Evolutionary conservation across 2,888 invertebrate species (phyloP).

Genomic region (Hyposoter didymator): DNA sequence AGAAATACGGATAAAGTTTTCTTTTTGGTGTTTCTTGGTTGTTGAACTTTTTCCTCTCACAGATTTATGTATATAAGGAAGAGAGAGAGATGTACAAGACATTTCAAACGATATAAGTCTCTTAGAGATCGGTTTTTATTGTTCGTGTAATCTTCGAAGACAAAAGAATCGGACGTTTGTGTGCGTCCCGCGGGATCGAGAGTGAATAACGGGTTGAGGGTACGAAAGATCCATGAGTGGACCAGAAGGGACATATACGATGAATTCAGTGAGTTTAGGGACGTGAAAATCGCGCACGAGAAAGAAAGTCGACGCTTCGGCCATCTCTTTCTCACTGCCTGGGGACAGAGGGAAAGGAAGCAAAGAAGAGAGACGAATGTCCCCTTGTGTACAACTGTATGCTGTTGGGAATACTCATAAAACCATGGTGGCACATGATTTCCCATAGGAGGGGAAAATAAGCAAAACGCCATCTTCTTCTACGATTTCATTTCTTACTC

Average conservation of each 20-base stretch:
- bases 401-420: conserved; percentile 79
- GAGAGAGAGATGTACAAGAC: neutral
- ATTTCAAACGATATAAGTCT: conserved; percentile 33
- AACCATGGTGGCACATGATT: conserved; percentile 81
- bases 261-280: conserved; percentile 59
- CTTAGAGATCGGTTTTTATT: conserved; percentile 77
- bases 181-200: conserved; percentile 70
- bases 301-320: conserved; percentile 34
- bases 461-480: conserved; percentile 75
- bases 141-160: conserved; percentile 75
- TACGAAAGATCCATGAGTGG: conserved; percentile 65
- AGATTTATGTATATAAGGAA: neutral
- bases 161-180: conserved; percentile 74
- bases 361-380: conserved; percentile 46
- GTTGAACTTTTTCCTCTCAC: neutral
- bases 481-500: conserved; percentile 41
- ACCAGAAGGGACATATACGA: conserved; percentile 37
- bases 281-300: conserved; percentile 54
- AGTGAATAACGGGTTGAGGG: conserved; percentile 57
- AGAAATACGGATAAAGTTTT: neutral
- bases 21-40: neutral
- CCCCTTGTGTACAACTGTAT: conserved; percentile 53
- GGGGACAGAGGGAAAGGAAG: conserved; percentile 30
- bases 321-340: conserved; percentile 46
- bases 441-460: conserved; percentile 80